Percentiles rank a stretch among this genome's conserved stretches.
Evolutionary conservation across 2,113 vertebrate genomes (phyloP).

Genomic region (Ciconia stormi): DNA sequence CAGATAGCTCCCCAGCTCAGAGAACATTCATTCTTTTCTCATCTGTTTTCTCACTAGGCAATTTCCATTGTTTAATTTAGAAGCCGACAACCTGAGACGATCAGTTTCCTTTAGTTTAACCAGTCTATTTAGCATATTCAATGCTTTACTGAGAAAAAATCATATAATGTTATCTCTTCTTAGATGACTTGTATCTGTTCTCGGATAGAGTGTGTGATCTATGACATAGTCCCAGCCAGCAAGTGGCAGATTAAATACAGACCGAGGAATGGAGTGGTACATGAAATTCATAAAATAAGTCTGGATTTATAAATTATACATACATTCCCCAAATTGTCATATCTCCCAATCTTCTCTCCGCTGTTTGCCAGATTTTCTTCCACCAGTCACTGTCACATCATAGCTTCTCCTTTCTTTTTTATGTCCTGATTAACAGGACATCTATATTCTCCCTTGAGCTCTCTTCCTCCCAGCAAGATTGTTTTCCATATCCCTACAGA

Average conservation of each 20-base stretch:
- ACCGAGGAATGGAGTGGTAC: background rate
- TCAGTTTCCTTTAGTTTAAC: background rate
- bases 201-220: background rate
- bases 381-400: slow-evolving; percentile 63
- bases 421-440: slow-evolving; percentile 66
- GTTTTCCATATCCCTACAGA: slow-evolving; percentile 25
- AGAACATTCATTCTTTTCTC: background rate
- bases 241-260: slow-evolving; percentile 43
- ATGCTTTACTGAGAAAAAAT: background rate
- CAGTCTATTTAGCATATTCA: background rate
- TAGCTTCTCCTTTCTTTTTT: slow-evolving; percentile 44
- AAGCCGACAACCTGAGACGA: background rate
- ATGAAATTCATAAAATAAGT: slow-evolving; percentile 47
- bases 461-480: slow-evolving; percentile 46
- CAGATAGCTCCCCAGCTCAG: background rate
- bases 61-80: background rate
- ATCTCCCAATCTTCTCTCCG: slow-evolving; percentile 14
- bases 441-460: slow-evolving; percentile 60
- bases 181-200: background rate
- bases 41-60: background rate
- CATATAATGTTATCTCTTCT: background rate
- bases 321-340: slow-evolving; percentile 18
- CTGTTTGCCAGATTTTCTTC: slow-evolving; percentile 47
- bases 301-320: slow-evolving; percentile 61
- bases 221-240: background rate